phyloP scores from a whole-genome alignment of 2,797 vertebrate genomes.

The Apogon talboti region DNA sequence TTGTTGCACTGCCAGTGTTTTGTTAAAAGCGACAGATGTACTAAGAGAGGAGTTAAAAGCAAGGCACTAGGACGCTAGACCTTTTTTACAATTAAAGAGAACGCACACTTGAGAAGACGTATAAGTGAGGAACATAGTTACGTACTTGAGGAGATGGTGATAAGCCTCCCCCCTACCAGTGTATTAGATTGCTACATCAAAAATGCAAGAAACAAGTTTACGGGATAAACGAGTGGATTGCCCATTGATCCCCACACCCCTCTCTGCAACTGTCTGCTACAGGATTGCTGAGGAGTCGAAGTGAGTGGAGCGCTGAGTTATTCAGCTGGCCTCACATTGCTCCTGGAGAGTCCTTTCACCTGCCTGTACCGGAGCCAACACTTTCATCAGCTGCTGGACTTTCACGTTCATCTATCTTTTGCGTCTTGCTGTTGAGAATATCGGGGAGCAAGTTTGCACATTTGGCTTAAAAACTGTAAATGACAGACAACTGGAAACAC shows the following conservation, averaged over 20 bases:
- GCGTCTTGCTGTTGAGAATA: slow-evolving; percentile 53
- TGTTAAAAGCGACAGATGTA: slow-evolving; percentile 40
- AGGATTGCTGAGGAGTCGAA: slow-evolving; percentile 73
- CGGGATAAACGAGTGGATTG: slow-evolving; percentile 52
- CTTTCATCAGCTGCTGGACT: slow-evolving; percentile 47
- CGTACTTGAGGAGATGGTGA: slow-evolving; percentile 34
- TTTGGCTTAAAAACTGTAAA: slow-evolving; percentile 43
- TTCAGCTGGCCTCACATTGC: slow-evolving; percentile 74
- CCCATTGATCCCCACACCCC: slow-evolving; percentile 39
- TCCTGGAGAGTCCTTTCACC: slow-evolving; percentile 75
- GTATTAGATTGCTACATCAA: slow-evolving; percentile 32
- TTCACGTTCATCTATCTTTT: slow-evolving; percentile 40
- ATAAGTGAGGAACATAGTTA: slow-evolving; percentile 50
- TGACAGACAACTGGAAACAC: slow-evolving; percentile 23
- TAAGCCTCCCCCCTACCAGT: neutral
- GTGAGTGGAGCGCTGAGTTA: slow-evolving; percentile 76
- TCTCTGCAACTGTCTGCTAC: slow-evolving; percentile 57
- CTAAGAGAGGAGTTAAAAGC: slow-evolving; percentile 52
- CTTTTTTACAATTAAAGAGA: slow-evolving; percentile 34
- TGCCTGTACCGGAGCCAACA: slow-evolving; percentile 47
- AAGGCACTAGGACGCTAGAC: slow-evolving; percentile 37
- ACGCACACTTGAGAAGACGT: slow-evolving; percentile 55
- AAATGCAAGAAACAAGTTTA: slow-evolving; percentile 56
- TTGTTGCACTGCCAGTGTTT: slow-evolving; percentile 58
- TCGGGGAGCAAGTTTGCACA: slow-evolving; percentile 52